These are phyloP conservation scores for Pelodiscus sinensis DNA, from an alignment of 2,113 vertebrate species.

Conservation along the genomic window DNA sequence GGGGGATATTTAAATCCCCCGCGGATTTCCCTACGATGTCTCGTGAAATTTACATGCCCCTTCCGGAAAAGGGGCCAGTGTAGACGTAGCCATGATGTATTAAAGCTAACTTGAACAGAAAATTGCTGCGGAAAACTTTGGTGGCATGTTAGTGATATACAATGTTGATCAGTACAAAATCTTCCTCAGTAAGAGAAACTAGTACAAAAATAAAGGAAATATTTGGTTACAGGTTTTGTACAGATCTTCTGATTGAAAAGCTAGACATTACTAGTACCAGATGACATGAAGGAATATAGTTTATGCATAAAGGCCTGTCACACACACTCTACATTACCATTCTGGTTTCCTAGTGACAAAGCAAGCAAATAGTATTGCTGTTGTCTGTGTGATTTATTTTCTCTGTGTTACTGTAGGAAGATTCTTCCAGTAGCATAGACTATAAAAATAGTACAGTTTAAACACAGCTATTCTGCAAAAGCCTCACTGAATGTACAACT, in stretches of 20 bases:
- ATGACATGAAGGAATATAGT: not conserved
- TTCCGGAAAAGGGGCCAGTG: no score
- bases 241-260: not conserved
- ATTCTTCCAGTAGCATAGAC: not conserved
- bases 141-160: not conserved
- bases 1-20: no score
- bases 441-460: not conserved
- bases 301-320: not conserved
- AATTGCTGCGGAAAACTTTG: not conserved
- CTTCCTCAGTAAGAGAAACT: not conserved
- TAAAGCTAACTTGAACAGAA: not conserved
- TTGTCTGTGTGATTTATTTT: not conserved
- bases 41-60: no score
- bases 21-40: no score
- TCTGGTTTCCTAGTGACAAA: not conserved
- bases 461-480: not conserved
- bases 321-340: not conserved
- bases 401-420: not conserved
- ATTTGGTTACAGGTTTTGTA: not conserved
- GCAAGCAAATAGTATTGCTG: not conserved
- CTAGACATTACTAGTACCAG: not conserved
- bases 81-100: no score
- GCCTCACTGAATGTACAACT: not conserved
- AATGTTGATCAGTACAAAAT: not conserved
- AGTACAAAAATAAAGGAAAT: not conserved